Conservation (phyloP, 1,140 invertebrate genomes). For the Leptinotarsa lineolata region DNA sequence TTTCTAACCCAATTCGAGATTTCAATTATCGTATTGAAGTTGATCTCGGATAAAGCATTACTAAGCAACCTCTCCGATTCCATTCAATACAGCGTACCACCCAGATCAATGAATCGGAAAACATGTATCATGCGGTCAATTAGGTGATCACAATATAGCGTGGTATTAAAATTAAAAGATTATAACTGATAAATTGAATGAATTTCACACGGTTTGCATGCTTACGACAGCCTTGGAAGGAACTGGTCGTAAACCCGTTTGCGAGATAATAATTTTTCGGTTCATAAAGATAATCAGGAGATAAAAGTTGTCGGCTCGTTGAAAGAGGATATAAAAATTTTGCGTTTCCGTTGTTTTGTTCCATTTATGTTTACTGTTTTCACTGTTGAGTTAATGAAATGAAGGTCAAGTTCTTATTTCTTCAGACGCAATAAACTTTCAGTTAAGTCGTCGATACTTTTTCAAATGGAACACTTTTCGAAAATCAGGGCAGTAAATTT, state of each 20-base stretch:
- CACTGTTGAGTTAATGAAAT: background rate
- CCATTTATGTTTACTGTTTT: background rate
- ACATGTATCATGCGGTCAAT: background rate
- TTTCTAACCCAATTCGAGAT: too few relatives aligned
- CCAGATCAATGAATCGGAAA: background rate
- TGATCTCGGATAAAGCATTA: too few relatives aligned
- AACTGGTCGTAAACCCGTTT: background rate
- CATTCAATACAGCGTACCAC: background rate
- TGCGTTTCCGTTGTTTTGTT: background rate
- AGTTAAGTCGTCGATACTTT: too few relatives aligned
- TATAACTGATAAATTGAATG: background rate
- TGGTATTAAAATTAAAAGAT: background rate
- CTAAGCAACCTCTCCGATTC: too few relatives aligned
- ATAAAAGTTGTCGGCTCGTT: constrained; percentile 4
- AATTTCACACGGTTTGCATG: background rate
- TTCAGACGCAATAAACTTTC: too few relatives aligned
- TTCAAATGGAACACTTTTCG: too few relatives aligned
- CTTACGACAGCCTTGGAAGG: background rate
- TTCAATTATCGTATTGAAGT: too few relatives aligned
- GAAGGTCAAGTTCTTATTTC: too few relatives aligned
- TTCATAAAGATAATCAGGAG: background rate
- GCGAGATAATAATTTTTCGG: background rate
- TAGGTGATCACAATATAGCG: background rate
- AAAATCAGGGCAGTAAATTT: too few relatives aligned
- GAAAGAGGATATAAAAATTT: background rate